Conservation (phyloP, 2,797 vertebrate species). For the Schizothorax lantsangensis region DNA sequence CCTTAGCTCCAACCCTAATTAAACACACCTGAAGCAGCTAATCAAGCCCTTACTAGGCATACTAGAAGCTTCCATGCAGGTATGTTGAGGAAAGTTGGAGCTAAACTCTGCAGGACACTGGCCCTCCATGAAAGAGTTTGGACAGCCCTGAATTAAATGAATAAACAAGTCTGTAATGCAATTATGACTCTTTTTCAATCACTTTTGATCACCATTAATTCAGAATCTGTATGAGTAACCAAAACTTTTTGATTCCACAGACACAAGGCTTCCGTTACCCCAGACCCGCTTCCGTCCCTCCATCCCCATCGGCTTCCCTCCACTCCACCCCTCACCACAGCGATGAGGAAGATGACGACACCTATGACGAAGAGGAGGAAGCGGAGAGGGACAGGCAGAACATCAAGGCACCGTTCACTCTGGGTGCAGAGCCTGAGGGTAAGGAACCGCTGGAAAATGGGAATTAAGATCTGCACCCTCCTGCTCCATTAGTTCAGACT, state of each 20-base stretch:
- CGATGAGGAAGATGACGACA: slow-evolving; percentile 80
- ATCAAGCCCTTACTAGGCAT: too few species aligned
- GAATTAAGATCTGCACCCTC: slow-evolving; percentile 71
- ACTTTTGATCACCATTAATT: not conserved
- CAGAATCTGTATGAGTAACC: not conserved
- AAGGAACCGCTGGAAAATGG: slow-evolving; percentile 83
- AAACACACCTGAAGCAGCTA: too few species aligned
- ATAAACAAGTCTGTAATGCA: not conserved
- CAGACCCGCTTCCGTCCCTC: slow-evolving; percentile 89
- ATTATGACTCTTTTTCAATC: not conserved
- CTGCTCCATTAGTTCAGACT: slow-evolving; percentile 4
- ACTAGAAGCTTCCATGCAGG: too few species aligned
- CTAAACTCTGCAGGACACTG: too few species aligned
- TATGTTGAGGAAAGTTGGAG: too few species aligned
- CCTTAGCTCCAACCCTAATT: too few species aligned
- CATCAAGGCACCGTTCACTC: slow-evolving; percentile 86
- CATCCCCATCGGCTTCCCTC: slow-evolving; percentile 88
- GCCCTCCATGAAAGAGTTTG: too few species aligned
- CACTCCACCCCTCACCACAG: slow-evolving; percentile 92
- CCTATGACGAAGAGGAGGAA: slow-evolving; percentile 92
- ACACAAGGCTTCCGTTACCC: slow-evolving; percentile 91
- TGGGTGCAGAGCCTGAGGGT: slow-evolving; percentile 70
- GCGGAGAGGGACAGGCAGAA: slow-evolving; percentile 90
- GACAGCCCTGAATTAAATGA: not conserved
- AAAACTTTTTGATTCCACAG: slow-evolving; percentile 68